Evolutionary conservation across 2,113 vertebrate species (phyloP), one percentile per base, ranked within the genome.

Genomic region (Melanocharis versteri): DNA sequence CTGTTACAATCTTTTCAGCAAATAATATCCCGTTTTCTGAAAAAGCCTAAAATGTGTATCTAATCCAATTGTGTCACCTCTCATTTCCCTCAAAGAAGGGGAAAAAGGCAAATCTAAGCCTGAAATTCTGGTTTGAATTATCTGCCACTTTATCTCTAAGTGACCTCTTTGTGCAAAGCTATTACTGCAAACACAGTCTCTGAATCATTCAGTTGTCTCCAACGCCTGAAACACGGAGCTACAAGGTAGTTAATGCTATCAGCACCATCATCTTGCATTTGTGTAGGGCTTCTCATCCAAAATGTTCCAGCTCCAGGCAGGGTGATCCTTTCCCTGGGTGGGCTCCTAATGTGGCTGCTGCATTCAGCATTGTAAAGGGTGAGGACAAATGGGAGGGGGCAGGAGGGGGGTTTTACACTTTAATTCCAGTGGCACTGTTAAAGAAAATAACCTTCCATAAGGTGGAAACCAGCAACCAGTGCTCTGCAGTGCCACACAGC

Each of bases 111-210:
- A 93, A 94, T 50, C 62, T 83, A 68, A 83, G 75, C 66, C 51
- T 86, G 77, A 91, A 92, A 83, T 85, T 33, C 91, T 94, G 95
- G 65, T 91, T 94, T 94, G 77, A 96, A 97, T 97, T 96, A 97
- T 95, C 93, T 93, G 83, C 82, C 87, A 91, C 83, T 95, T 97
- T 95, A 96, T 96, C 83, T 96, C 62, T 83, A 89, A 96, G 86
- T 87, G 94, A 96, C 94, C 84, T 90, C 85, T 94, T 90, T 91
- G 78, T 97, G 89, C 70, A 87, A 93, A 94, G 35, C 81, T 90
- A 45, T 92, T 95, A 81, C 81, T 81, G 65, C 81, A 91, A 86
- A 95, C 94, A 79, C 64, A 66, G 57, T 61, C 57, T 83, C 79
- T 87, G 79, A 84, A 93, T 80, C n/a, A 48, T 76, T 94, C 82